Conservation (phyloP, 2,888 invertebrate species). For the Carcina quercana region DNA sequence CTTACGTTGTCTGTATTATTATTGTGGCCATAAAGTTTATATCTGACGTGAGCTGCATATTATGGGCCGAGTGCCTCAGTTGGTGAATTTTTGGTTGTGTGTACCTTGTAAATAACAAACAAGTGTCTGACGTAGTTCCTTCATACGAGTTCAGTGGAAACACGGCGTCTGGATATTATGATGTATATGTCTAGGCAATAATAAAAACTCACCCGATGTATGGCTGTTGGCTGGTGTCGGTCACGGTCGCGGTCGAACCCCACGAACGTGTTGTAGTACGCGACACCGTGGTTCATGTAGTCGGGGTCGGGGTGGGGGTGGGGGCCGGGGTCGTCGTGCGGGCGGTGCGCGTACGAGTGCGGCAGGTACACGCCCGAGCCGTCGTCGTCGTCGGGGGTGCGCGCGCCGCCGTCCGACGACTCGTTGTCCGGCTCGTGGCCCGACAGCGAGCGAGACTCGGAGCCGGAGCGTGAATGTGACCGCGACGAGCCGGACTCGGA, state of each 20-base stretch:
- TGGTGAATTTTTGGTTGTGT: too few species aligned
- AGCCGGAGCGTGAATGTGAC: conserved; percentile 68
- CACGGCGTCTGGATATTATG: too few species aligned
- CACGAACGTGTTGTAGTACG: conserved; percentile 76
- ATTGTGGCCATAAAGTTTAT: too few species aligned
- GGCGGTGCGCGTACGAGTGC: conserved; percentile 71
- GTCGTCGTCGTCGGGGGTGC: conserved; percentile 80
- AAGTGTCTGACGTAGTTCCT: too few species aligned
- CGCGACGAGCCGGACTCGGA: conserved; percentile 84
- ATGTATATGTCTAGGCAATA: too few species aligned
- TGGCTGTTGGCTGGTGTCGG: conserved; percentile 56
- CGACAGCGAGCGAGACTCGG: conserved; percentile 81
- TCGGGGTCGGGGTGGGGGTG: conserved; percentile 56
- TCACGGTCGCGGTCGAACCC: conserved; percentile 71
- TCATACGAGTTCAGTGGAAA: too few species aligned
- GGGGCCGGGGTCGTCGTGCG: too few species aligned
- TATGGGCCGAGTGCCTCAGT: too few species aligned
- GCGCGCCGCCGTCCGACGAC: conserved; percentile 82
- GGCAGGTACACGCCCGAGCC: conserved; percentile 77
- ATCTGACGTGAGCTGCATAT: too few species aligned
- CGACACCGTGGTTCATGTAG: conserved; percentile 73
- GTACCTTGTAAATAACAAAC: too few species aligned
- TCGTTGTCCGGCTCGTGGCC: conserved; percentile 85
- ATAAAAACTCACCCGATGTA: conserved; percentile 67
- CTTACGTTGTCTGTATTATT: too few species aligned